These are phyloP conservation scores for Eubasilissa splendida DNA, from an alignment of 2,888 invertebrate species.

Conservation along the genomic window DNA sequence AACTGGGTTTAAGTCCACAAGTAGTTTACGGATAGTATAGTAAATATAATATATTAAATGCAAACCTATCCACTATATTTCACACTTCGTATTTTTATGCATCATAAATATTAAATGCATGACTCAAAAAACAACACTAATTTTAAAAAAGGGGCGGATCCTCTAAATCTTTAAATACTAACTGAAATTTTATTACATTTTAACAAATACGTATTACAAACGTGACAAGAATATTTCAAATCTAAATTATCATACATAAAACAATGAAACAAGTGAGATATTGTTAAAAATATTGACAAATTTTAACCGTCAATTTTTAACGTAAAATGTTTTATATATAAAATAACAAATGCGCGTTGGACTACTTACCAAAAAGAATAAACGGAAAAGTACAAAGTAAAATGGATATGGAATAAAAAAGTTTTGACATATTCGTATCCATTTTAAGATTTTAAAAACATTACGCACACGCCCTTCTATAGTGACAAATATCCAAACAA, in stretches of 20 bases:
- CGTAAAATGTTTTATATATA: neutral
- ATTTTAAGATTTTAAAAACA: constrained; percentile 44
- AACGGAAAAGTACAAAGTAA: constrained; percentile 14
- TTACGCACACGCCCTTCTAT: constrained; percentile 48
- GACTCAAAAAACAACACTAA: constrained; percentile 21
- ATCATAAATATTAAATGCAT: constrained; percentile 1
- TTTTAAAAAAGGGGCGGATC: constrained; percentile 44
- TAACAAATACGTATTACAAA: no score
- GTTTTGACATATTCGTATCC: constrained; percentile 17
- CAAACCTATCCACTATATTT: no score
- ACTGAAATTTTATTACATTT: neutral
- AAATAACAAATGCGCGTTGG: neutral
- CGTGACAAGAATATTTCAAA: no score
- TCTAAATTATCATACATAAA: neutral
- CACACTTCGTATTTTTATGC: no score
- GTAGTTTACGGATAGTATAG: no score
- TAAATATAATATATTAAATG: no score
- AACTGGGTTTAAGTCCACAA: no score
- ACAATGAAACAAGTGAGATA: neutral
- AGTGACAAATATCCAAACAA: constrained; percentile 42
- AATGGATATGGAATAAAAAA: constrained; percentile 7
- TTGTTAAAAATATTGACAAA: constrained; percentile 18
- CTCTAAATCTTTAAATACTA: neutral
- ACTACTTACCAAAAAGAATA: constrained; percentile 26
- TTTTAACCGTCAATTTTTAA: constrained; percentile 15